These are phyloP conservation scores for Temnothorax nylanderi DNA, from an alignment of 1,140 invertebrate genomes.

Conservation along the genomic window DNA sequence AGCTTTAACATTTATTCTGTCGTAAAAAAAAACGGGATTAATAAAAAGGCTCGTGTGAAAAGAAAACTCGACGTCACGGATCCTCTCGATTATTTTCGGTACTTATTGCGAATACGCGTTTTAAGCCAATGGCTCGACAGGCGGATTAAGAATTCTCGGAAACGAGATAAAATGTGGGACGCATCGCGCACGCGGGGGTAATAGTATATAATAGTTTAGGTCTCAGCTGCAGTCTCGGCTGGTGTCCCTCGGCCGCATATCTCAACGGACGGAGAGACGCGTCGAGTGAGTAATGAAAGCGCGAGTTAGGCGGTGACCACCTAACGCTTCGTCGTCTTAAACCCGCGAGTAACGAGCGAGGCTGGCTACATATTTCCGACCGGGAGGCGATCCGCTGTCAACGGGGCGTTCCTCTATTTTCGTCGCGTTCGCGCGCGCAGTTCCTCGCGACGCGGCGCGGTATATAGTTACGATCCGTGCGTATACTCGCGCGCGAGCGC, in stretches of 20 bases:
- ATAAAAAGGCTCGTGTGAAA: background rate
- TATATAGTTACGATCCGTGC: too few relatives aligned
- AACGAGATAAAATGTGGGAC: background rate
- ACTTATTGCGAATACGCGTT: background rate
- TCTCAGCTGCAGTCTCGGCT: background rate
- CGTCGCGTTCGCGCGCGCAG: slow-evolving; percentile 44
- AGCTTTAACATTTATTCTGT: background rate
- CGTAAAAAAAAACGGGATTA: too few relatives aligned
- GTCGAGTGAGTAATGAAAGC: slow-evolving; percentile 45
- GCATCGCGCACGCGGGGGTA: background rate
- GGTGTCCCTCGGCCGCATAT: background rate
- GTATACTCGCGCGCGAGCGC: background rate
- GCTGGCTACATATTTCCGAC: slow-evolving; percentile 58
- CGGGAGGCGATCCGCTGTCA: slow-evolving; percentile 63
- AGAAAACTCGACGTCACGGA: too few relatives aligned
- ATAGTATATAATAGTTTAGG: slow-evolving; percentile 2
- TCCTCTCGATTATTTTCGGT: background rate
- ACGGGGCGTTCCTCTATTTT: slow-evolving; percentile 77
- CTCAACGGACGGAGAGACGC: background rate
- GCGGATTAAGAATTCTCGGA: slow-evolving; percentile 40
- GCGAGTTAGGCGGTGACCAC: slow-evolving; percentile 11
- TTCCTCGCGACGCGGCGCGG: background rate
- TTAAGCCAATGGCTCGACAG: slow-evolving; percentile 7
- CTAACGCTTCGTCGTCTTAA: slow-evolving; percentile 5
- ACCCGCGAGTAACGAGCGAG: slow-evolving; percentile 48